phyloP scores from a whole-genome alignment of 2,113 vertebrate genomes.

The Bos javanicus region DNA sequence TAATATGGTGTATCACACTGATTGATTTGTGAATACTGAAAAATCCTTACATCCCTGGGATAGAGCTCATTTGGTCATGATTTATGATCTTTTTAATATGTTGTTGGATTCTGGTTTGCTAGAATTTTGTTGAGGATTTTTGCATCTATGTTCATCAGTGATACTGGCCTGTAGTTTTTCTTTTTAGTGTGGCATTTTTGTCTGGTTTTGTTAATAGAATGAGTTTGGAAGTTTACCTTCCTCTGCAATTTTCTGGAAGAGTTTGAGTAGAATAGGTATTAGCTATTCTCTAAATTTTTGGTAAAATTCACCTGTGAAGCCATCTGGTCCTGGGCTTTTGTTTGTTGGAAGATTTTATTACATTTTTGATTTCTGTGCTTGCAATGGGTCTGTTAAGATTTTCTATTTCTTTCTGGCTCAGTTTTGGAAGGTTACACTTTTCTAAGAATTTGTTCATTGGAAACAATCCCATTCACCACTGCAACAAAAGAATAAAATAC shows the following conservation, averaged over 20 bases:
- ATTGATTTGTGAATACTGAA: neutral
- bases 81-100: neutral
- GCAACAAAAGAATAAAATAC: neutral
- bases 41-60: neutral
- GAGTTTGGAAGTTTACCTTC: neutral
- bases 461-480: neutral
- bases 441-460: neutral
- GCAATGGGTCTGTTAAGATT: neutral
- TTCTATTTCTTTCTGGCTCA: neutral
- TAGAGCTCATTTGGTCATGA: neutral
- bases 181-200: neutral
- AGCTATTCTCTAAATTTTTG: neutral
- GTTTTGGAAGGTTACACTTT: neutral
- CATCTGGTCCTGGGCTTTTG: neutral
- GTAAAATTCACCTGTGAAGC: neutral
- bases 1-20: neutral
- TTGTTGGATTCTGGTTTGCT: neutral
- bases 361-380: neutral
- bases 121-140: neutral
- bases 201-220: neutral
- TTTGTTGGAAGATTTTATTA: neutral
- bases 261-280: neutral
- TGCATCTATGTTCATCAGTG: neutral
- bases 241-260: neutral
- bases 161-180: neutral